Conservation (phyloP, 2,888 invertebrate species). For the Caenorhabditis uteleia region DNA sequence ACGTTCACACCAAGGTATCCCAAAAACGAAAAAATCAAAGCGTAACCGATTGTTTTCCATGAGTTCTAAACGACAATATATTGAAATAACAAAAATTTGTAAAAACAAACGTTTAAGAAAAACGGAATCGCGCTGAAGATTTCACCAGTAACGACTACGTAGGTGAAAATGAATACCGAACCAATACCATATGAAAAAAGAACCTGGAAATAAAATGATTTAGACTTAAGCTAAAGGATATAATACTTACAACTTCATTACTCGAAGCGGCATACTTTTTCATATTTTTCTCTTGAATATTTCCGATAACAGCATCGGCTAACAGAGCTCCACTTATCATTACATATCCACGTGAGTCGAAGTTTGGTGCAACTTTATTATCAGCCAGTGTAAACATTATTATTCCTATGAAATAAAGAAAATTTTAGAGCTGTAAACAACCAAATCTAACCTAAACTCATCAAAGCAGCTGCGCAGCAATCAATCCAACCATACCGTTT, state of each 20-base stretch:
- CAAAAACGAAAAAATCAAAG: constrained; percentile 83
- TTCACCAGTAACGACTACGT: constrained; percentile 80
- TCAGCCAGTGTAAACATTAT: constrained; percentile 88
- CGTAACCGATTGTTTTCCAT: constrained; percentile 82
- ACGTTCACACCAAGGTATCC: constrained; percentile 93
- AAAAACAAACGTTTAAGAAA: constrained; percentile 77
- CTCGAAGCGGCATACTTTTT: constrained; percentile 83
- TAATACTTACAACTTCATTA: constrained; percentile 80
- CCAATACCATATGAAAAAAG: constrained; percentile 90
- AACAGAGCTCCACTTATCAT: constrained; percentile 80
- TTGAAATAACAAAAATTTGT: not conserved
- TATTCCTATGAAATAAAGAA: constrained; percentile 39
- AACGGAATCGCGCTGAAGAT: constrained; percentile 80
- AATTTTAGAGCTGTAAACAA: not conserved
- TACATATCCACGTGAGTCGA: constrained; percentile 74
- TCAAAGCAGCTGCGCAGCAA: constrained; percentile 57
- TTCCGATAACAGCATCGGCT: constrained; percentile 93
- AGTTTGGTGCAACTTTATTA: constrained; percentile 75
- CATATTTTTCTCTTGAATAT: constrained; percentile 95
- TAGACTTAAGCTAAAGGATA: not conserved
- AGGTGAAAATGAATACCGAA: constrained; percentile 81
- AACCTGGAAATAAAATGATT: constrained; percentile 70
- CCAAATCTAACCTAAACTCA: constrained; percentile 58
- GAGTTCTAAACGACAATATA: constrained; percentile 72
- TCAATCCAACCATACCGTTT: constrained; percentile 61